Evolutionary conservation across 2,888 invertebrate genomes (phyloP).

Genomic region (Lissonota sp.): DNA sequence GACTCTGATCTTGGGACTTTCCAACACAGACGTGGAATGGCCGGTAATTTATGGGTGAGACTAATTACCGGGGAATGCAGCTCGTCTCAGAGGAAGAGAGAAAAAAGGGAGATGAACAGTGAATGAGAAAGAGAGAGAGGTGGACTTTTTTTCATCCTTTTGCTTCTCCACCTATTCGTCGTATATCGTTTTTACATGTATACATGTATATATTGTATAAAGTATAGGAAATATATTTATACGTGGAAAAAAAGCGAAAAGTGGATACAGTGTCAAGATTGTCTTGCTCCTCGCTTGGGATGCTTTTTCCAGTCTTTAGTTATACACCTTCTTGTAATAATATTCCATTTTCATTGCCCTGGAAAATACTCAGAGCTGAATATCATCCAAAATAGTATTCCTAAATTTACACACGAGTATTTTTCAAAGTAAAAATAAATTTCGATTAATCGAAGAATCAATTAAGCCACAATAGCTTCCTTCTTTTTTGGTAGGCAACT

Average conservation of each 20-base stretch:
- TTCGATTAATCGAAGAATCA: too few relatives aligned
- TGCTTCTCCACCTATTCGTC: slow-evolving; percentile 47
- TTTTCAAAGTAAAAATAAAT: too few relatives aligned
- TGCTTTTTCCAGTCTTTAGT: too few relatives aligned
- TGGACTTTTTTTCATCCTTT: slow-evolving; percentile 34
- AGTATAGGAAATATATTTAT: background rate
- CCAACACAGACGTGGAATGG: slow-evolving; percentile 79
- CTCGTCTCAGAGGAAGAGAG: slow-evolving; percentile 70
- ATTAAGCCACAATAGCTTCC: too few relatives aligned
- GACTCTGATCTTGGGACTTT: slow-evolving; percentile 66
- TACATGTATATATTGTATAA: background rate
- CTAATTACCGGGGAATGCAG: slow-evolving; percentile 83
- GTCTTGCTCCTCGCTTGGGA: too few relatives aligned
- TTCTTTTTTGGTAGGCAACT: too few relatives aligned
- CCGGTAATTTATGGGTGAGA: slow-evolving; percentile 82
- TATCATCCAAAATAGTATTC: too few relatives aligned
- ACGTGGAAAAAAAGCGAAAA: background rate
- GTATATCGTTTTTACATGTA: slow-evolving; percentile 29
- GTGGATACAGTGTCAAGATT: too few relatives aligned
- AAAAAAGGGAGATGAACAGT: slow-evolving; percentile 3
- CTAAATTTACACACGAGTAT: too few relatives aligned
- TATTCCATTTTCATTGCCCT: too few relatives aligned
- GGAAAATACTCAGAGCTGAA: too few relatives aligned
- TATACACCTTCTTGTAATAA: too few relatives aligned
- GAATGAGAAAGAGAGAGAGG: background rate